phyloP scores from a whole-genome alignment of 2,888 invertebrate genomes.

The Mechanitis messenoides region DNA sequence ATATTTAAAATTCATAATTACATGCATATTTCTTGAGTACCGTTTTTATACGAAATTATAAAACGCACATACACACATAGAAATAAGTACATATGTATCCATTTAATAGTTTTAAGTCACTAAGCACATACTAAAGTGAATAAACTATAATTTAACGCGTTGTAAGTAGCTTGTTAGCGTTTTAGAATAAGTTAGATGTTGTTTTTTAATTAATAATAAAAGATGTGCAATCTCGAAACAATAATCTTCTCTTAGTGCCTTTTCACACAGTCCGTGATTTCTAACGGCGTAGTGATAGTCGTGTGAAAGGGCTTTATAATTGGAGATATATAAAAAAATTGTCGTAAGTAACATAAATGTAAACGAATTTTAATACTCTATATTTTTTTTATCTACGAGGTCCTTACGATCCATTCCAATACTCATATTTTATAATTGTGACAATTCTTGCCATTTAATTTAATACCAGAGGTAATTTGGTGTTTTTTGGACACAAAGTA shows the following conservation, averaged over 20 bases:
- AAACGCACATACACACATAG: conserved; percentile 3
- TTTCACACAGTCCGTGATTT: conserved; percentile 4
- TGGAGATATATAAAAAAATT: background rate
- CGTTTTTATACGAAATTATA: background rate
- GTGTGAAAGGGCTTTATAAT: conserved; percentile 3
- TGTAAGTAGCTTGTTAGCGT: conserved; percentile 3
- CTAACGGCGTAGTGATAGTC: background rate
- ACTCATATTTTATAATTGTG: conserved; percentile 1
- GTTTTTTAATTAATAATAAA: background rate
- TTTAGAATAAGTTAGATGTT: background rate
- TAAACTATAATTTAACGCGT: background rate
- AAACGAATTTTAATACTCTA: background rate
- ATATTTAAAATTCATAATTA: background rate
- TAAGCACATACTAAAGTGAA: background rate
- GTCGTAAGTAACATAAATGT: background rate
- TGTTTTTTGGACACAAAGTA: background rate
- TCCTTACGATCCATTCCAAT: background rate
- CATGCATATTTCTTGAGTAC: background rate
- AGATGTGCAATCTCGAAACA: conserved; percentile 1
- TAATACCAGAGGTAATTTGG: background rate
- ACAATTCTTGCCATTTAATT: conserved; percentile 1
- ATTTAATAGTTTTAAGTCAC: background rate
- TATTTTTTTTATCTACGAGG: background rate
- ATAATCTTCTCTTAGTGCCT: conserved; percentile 3
- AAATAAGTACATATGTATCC: background rate